These are phyloP conservation scores for Varanus komodoensis DNA, from an alignment of 2,113 vertebrate species.

Conservation along the genomic window DNA sequence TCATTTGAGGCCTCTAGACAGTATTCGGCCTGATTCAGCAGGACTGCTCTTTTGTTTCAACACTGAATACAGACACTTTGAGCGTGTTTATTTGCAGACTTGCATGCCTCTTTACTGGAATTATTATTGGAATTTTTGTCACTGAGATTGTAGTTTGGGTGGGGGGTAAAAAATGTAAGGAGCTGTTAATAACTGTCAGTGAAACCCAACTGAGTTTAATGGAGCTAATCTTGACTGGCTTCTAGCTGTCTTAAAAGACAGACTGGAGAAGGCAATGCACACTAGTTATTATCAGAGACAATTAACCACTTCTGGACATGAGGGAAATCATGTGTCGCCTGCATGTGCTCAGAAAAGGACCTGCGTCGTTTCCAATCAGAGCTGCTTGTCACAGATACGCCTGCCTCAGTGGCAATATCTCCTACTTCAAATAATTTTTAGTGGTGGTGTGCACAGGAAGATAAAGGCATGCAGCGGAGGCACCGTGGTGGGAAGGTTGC, in stretches of 20 bases:
- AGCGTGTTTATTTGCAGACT: conserved; percentile 24
- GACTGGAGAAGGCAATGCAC: not conserved
- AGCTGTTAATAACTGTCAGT: conserved; percentile 6
- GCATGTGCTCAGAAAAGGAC: not conserved
- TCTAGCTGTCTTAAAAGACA: not conserved
- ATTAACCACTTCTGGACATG: not conserved
- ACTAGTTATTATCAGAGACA: not conserved
- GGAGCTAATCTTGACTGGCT: not conserved
- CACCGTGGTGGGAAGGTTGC: not conserved
- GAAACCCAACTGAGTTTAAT: conserved; percentile 32
- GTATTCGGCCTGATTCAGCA: not conserved
- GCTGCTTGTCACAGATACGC: not conserved
- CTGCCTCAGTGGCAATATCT: not conserved
- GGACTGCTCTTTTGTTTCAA: not conserved
- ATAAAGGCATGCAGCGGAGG: too few species aligned
- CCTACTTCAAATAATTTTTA: not conserved
- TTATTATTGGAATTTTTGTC: conserved; percentile 10
- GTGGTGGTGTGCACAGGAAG: not conserved
- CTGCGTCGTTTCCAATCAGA: not conserved
- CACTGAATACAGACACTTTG: not conserved
- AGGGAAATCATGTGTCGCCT: not conserved
- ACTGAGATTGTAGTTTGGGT: not conserved
- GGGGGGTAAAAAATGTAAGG: conserved; percentile 17
- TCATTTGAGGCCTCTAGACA: not conserved
- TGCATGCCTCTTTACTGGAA: not conserved